Evolutionary conservation across 2,888 invertebrate genomes (phyloP), one percentile per base, ranked within the genome.

Genomic region (Teinopalpus imperialis): DNA sequence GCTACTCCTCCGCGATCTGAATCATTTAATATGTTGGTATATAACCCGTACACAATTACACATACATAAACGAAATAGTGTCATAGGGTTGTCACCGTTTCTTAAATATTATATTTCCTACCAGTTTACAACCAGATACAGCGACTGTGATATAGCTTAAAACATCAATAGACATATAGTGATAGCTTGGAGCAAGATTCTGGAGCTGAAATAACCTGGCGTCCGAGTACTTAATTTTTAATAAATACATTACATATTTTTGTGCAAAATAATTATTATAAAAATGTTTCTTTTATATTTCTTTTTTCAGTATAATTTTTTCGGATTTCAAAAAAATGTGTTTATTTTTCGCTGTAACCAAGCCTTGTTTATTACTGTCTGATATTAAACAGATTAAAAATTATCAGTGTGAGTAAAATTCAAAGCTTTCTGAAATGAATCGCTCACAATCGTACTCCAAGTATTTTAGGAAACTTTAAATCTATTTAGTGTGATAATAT

Each of bases 71-170:
- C 18, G 10, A 44, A 48, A 9, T 10, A 34, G 27, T 20, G 36
- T 27, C 36, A 31, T 23, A 10, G 30, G 36, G 29, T 34, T 42
- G 34, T 21, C 16, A 20, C 20, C 23, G 3, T 39, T 12, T 13
- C 32, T 27, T 39, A 31, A 30, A 21, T 21, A 26, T 20, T 10
- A 27, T 23, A 31, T 36, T n/a, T 34, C 5, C 32, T 20, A 12
- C n/a, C n/a, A n/a, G n/a, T n/a, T 26, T 35, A 46, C 46, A 61
- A 59, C 53, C 67, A 71, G 78, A 79, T 80, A 81, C 75, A 72
- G 71, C 69, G 60, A 70, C 59, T 74, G 75, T 75, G 71, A 76
- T 72, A 74, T 58, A 55, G 53, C 56, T 59, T 47, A 49, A 53
- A 53, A 54, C 51, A 56, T 48, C 35, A 36, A 48, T 36, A 45